Conservation (phyloP, 2,113 vertebrate species). For the Callospermophilus lateralis region DNA sequence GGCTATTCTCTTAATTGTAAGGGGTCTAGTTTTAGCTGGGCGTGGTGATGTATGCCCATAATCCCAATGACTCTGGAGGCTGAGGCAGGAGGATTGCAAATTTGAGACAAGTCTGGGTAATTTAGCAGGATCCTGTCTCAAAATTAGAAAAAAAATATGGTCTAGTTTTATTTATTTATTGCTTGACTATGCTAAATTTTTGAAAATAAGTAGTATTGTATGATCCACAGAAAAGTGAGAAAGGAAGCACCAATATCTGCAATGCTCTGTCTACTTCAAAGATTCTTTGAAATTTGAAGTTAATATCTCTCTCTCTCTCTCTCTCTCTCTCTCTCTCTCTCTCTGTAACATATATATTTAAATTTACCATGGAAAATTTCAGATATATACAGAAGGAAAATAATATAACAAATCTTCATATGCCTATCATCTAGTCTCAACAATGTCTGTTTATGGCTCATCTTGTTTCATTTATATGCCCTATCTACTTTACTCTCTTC, state of each 20-base stretch:
- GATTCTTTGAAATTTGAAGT: slow-evolving; percentile 54
- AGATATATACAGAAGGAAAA: not conserved
- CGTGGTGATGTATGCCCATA: no score
- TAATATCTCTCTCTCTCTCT: not conserved
- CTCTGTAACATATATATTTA: not conserved
- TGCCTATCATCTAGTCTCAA: not conserved
- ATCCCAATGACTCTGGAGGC: no score
- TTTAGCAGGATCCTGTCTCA: no score
- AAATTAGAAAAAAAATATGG: no score
- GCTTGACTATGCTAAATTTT: slow-evolving; percentile 31
- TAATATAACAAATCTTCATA: not conserved
- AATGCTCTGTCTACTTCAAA: slow-evolving; percentile 1
- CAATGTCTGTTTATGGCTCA: not conserved
- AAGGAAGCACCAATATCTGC: slow-evolving; percentile 30
- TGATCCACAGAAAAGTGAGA: slow-evolving; percentile 6
- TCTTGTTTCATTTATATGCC: not conserved
- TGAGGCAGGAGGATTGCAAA: no score
- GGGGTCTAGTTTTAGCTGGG: not conserved
- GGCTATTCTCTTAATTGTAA: slow-evolving; percentile 13
- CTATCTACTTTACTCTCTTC: not conserved
- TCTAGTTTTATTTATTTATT: slow-evolving; percentile 49
- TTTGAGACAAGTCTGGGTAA: no score
- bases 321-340: no score
- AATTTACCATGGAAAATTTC: slow-evolving; percentile 18
- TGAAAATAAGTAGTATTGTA: not conserved